Percentiles rank a stretch among this genome's conserved stretches.
Conservation (phyloP, 2,113 vertebrate species). For the Trogon melanurus region DNA sequence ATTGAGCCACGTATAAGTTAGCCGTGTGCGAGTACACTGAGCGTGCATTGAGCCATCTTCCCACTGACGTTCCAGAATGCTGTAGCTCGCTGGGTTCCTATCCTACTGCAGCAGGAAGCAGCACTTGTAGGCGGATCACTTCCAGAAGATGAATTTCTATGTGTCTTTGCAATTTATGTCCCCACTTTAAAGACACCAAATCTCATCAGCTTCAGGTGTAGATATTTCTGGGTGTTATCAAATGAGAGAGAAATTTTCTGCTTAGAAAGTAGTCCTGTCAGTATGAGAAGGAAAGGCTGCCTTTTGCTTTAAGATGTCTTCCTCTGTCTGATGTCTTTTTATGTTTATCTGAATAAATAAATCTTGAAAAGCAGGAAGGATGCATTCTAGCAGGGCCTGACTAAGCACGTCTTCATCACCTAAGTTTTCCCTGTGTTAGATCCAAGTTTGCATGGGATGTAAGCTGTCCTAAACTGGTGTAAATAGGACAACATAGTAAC, state of each 20-base stretch:
- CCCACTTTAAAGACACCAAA: background rate
- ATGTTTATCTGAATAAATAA: background rate
- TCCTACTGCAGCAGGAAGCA: background rate
- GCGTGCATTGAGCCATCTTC: background rate
- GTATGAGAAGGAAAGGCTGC: background rate
- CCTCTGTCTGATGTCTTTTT: background rate
- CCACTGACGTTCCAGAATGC: background rate
- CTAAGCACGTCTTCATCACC: background rate
- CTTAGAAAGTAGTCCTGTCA: background rate
- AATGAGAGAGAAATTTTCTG: background rate
- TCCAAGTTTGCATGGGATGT: background rate
- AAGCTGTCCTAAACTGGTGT: background rate
- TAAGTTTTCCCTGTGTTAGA: background rate
- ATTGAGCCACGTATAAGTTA: background rate
- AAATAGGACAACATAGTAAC: background rate
- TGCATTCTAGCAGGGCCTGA: background rate
- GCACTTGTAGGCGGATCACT: background rate
- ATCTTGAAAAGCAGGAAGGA: background rate
- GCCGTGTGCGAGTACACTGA: background rate
- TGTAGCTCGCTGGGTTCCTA: background rate
- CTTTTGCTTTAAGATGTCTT: background rate
- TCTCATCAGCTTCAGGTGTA: background rate
- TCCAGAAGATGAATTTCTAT: background rate
- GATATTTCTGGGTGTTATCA: background rate
- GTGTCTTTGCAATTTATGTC: background rate